phyloP scores from a whole-genome alignment of 2,113 vertebrate genomes.

The Arvicanthis niloticus region DNA sequence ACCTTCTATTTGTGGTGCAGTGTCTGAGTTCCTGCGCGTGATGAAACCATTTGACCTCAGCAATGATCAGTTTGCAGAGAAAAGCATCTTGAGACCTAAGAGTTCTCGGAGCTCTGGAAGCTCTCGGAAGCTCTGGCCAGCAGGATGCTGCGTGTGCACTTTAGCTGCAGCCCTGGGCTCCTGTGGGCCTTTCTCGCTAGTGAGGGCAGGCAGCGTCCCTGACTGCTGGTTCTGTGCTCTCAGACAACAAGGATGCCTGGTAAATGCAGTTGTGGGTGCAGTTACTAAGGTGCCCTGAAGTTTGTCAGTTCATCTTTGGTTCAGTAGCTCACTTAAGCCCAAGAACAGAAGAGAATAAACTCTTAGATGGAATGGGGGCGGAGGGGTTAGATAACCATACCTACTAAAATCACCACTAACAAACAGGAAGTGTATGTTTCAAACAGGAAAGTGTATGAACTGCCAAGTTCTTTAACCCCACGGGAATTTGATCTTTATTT shows the following conservation, averaged over 20 bases:
- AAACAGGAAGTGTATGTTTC: neutral
- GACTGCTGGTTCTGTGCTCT: neutral
- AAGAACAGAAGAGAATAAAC: neutral
- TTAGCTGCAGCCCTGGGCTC: neutral
- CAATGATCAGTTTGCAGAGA: constrained; percentile 26
- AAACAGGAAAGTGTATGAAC: too few relatives aligned
- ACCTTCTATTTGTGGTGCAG: constrained; percentile 59
- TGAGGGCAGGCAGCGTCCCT: neutral
- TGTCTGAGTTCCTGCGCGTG: neutral
- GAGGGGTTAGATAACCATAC: neutral
- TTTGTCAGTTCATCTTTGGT: constrained; percentile 5
- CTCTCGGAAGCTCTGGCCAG: neutral
- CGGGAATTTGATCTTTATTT: neutral
- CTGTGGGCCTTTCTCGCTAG: neutral
- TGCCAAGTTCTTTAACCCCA: neutral
- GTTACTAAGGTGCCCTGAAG: neutral
- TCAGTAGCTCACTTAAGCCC: neutral
- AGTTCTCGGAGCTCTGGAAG: constrained; percentile 8
- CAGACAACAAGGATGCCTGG: neutral
- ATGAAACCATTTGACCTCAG: constrained; percentile 48
- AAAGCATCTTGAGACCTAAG: constrained; percentile 23
- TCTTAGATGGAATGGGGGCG: neutral
- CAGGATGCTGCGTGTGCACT: neutral
- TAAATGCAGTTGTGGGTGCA: neutral
- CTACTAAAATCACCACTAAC: neutral